Evolutionary conservation across 30 jellyfish, hydroid and myxozoan species (phyloP).

Genomic region (Aurelia coerulea): DNA sequence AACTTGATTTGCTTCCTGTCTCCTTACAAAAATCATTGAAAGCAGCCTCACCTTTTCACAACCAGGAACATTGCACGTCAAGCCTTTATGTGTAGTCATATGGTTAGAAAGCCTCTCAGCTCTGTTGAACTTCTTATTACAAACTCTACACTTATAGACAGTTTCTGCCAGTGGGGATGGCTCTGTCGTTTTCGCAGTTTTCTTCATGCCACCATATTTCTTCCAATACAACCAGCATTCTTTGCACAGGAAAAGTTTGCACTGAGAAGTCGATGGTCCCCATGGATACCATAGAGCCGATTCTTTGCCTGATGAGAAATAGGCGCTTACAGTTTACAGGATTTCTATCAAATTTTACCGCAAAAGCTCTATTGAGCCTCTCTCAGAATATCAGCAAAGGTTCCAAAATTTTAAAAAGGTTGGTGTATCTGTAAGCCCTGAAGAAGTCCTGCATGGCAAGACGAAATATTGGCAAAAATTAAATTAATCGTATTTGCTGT

Average conservation of each 20-base stretch:
- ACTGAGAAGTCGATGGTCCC: constrained; percentile 97
- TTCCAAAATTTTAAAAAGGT: too few relatives aligned
- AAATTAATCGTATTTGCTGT: too few relatives aligned
- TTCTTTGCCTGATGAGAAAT: constrained; percentile 69
- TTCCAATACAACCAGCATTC: constrained; percentile 99
- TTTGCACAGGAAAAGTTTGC: constrained; percentile 90
- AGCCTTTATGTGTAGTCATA: constrained; percentile 95
- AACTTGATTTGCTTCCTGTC: too few relatives aligned
- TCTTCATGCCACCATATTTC: constrained; percentile 97
- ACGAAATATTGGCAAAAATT: too few relatives aligned
- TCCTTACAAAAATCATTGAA: too few relatives aligned
- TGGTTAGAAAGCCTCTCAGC: constrained; percentile 95
- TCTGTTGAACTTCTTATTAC: constrained; percentile 97
- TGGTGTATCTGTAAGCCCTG: too few relatives aligned
- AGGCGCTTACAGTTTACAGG: not conserved
- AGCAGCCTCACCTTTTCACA: constrained; percentile 87
- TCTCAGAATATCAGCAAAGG: too few relatives aligned
- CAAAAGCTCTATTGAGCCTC: too few relatives aligned
- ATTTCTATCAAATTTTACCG: too few relatives aligned
- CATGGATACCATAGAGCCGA: constrained; percentile 98
- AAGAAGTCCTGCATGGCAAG: too few relatives aligned
- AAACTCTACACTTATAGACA: constrained; percentile 88
- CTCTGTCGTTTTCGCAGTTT: constrained; percentile 84
- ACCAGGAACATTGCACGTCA: constrained; percentile 94
- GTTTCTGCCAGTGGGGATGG: constrained; percentile 84